Evolutionary conservation across 2,113 vertebrate species (phyloP).

Genomic region (Laterallus jamaicensis): DNA sequence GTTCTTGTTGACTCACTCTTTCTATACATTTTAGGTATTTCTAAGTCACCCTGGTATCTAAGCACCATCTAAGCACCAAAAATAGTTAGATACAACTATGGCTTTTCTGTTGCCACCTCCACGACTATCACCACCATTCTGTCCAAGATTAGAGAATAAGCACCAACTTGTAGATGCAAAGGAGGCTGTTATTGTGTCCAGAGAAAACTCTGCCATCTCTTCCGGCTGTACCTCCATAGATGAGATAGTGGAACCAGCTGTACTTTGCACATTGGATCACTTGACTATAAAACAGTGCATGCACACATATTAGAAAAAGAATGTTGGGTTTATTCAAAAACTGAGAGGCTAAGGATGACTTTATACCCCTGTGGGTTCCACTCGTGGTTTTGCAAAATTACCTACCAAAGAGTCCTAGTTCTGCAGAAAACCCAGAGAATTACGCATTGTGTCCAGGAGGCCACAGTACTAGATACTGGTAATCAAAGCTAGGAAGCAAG

Average conservation of each 20-base stretch:
- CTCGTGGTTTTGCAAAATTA: background rate
- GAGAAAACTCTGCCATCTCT: background rate
- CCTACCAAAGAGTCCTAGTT: background rate
- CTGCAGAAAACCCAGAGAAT: background rate
- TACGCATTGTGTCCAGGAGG: accelerated
- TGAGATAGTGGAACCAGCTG: background rate
- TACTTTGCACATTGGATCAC: background rate
- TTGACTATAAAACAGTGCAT: background rate
- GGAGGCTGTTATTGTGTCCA: background rate
- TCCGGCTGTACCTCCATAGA: background rate
- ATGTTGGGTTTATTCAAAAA: background rate
- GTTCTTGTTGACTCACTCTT: background rate
- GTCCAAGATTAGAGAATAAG: background rate
- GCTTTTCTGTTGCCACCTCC: background rate
- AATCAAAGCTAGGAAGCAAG: background rate
- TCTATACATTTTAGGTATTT: background rate
- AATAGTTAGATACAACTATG: background rate
- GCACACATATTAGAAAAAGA: background rate
- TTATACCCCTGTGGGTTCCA: background rate
- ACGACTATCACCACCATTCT: background rate
- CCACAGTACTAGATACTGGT: accelerated
- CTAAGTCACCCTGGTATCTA: background rate
- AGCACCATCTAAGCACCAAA: background rate
- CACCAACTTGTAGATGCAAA: background rate
- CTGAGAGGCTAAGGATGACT: background rate